Evolutionary conservation across 1,140 invertebrate species (phyloP), one percentile per base, ranked within the genome.

Genomic region (Cotesia glomerata): DNA sequence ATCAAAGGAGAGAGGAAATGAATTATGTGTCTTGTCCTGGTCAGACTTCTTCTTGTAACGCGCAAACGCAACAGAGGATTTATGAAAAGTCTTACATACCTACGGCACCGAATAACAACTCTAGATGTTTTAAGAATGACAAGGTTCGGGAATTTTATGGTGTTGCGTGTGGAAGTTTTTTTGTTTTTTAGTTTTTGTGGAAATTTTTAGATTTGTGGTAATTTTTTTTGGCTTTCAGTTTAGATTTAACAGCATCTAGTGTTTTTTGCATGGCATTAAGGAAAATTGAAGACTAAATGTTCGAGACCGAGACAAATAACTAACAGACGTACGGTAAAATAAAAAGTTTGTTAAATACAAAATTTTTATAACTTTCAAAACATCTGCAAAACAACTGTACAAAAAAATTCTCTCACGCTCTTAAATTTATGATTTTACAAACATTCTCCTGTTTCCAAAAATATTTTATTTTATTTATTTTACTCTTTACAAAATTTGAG

Each of bases 131-230:
- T 64, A 76, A 76, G 66, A 76, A 75, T 51, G 61, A 75, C 72
- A 87, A 87, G 86, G 86, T 87, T 87, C 78, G 85, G 76, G 54
- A 73, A 69, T 45, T 65, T 45, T 69, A 67, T 75, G 62, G 76
- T 82, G 77, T 71, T 78, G 9, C 71, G 71, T 72, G 75, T 76
- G 73, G 16, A 66, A 36, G 51, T 14, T 35, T 74, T 65, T 65
- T 14, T 64, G 4, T 35, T 8, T 63, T 36, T 36, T 34, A 9
- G 5, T 26, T 36, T 7, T 35, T 58, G 9, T 14, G n/a, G 14
- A 63, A 63, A 14, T 36, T 26, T 26, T 26, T 26, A 26, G 2
- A 7, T 8, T 35, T 7, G 8, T 13, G n/a, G n/a, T 34, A 63
- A 63, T 62, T 36, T 35, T 62, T 4, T 62, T 36, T 35, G n/a